Percentiles rank a stretch among this genome's conserved stretches.
These are phyloP conservation scores for Lacerta bilineata DNA, from an alignment of 2,797 vertebrate genomes.

Conservation along the genomic window DNA sequence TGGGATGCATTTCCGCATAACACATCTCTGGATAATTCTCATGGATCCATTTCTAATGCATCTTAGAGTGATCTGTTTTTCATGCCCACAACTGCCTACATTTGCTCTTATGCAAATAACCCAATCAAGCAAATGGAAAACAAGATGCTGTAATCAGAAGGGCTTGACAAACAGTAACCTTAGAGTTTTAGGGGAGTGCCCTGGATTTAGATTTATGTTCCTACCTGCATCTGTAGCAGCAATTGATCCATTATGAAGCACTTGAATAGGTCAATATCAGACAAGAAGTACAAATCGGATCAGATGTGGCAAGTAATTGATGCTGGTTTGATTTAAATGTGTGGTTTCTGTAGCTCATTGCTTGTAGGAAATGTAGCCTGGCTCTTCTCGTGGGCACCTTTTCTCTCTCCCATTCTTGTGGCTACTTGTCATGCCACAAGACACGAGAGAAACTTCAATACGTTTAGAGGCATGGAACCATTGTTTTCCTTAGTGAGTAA, in stretches of 20 bases:
- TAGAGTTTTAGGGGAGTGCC: conserved; percentile 62
- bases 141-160: conserved; percentile 65
- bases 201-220: conserved; percentile 52
- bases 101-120: conserved; percentile 82
- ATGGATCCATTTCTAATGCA: conserved; percentile 75
- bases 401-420: background rate
- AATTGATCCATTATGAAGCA: conserved; percentile 48
- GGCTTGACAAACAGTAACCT: conserved; percentile 69
- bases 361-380: conserved; percentile 17
- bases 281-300: conserved; percentile 44
- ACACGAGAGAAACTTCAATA: background rate
- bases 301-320: conserved; percentile 28
- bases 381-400: background rate
- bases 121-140: conserved; percentile 79
- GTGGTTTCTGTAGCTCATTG: conserved; percentile 39
- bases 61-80: conserved; percentile 73
- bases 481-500: background rate
- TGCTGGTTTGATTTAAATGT: conserved; percentile 54
- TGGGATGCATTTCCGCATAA: conserved; percentile 75
- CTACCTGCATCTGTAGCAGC: conserved; percentile 55
- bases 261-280: conserved; percentile 50
- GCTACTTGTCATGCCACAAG: conserved; percentile 1
- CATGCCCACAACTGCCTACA: conserved; percentile 69
- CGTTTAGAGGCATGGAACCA: background rate
- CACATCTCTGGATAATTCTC: conserved; percentile 63